Conservation (phyloP, 2,888 invertebrate species). For the Adineta ricciae region DNA sequence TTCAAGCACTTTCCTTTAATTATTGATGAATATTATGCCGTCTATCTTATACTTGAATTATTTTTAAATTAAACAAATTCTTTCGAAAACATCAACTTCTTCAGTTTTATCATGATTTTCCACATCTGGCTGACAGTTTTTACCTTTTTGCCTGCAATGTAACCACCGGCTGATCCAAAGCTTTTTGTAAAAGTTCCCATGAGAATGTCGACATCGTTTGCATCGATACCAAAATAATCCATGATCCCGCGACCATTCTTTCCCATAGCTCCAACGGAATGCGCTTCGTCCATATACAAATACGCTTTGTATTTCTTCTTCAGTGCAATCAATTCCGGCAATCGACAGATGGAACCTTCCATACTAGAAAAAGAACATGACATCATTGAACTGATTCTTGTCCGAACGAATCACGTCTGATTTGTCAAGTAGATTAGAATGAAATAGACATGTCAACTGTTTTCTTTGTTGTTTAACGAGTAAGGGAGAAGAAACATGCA, state of each 20-base stretch:
- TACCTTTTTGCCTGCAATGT: slow-evolving; percentile 79
- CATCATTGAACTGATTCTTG: background rate
- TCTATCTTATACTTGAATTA: too few species aligned
- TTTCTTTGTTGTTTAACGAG: too few species aligned
- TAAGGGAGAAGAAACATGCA: too few species aligned
- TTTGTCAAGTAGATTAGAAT: too few species aligned
- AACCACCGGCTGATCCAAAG: slow-evolving; percentile 90
- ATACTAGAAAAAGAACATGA: slow-evolving; percentile 58
- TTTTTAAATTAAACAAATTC: too few species aligned
- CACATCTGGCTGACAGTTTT: too few species aligned
- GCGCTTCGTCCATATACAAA: slow-evolving; percentile 92
- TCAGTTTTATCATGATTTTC: too few species aligned
- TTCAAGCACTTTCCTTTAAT: background rate
- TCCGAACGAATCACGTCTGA: too few species aligned
- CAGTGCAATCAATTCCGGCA: slow-evolving; percentile 73
- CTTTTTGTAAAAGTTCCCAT: slow-evolving; percentile 99
- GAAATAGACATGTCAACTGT: too few species aligned
- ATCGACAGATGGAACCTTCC: slow-evolving; percentile 86
- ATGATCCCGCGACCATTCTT: slow-evolving; percentile 72
- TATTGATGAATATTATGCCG: too few species aligned
- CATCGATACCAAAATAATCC: slow-evolving; percentile 72
- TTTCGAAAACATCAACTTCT: too few species aligned
- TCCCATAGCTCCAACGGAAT: slow-evolving; percentile 89
- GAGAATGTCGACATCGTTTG: slow-evolving; percentile 71
- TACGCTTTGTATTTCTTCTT: slow-evolving; percentile 89